phyloP scores from a whole-genome alignment of 2,113 vertebrate genomes.

The Paratilapia polleni region DNA sequence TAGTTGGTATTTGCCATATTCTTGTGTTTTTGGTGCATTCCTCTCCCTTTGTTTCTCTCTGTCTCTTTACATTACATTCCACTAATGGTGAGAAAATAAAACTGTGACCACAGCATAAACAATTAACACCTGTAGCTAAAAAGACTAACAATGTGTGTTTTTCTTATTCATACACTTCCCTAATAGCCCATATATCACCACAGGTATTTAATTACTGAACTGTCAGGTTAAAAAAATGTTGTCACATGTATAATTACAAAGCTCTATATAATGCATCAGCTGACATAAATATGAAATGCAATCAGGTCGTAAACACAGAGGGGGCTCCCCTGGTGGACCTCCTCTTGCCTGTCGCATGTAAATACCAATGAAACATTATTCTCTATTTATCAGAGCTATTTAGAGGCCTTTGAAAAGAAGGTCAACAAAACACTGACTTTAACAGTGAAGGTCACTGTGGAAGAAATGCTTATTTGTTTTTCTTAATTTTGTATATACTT shows the following conservation, averaged over 20 bases:
- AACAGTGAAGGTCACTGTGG: neutral
- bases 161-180: slow-evolving; percentile 1
- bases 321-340: slow-evolving; percentile 7
- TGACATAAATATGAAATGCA: slow-evolving; percentile 45
- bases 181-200: slow-evolving; percentile 29
- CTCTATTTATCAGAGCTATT: slow-evolving; percentile 14
- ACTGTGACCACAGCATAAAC: slow-evolving; percentile 23
- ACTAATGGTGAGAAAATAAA: neutral
- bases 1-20: neutral
- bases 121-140: slow-evolving; percentile 1
- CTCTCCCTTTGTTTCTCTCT: slow-evolving; percentile 4
- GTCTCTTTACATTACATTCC: slow-evolving; percentile 11
- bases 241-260: slow-evolving; percentile 45
- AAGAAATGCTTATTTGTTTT: neutral
- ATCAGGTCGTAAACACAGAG: slow-evolving; percentile 51
- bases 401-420: neutral
- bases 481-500: neutral
- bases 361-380: slow-evolving; percentile 36
- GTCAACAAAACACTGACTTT: neutral
- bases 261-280: slow-evolving; percentile 12
- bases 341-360: slow-evolving; percentile 26
- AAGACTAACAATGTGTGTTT: neutral
- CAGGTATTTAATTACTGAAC: slow-evolving; percentile 41
- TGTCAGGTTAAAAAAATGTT: slow-evolving; percentile 20
- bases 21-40: neutral